Conservation (phyloP, 1,140 invertebrate species). For the Solenopsis invicta region DNA sequence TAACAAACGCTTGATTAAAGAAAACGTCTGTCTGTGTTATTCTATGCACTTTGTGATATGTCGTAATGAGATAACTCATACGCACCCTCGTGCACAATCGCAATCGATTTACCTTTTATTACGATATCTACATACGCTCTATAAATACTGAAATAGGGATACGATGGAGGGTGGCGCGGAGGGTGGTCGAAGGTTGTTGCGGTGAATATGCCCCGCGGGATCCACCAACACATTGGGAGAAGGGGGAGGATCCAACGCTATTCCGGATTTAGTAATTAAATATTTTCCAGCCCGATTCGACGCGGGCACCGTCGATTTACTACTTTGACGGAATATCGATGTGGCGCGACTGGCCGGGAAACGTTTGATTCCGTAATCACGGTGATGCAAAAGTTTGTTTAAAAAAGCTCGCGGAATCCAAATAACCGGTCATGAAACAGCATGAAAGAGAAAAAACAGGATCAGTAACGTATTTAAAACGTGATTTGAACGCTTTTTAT, state of each 20-base stretch:
- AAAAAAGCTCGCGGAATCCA: constrained; percentile 38
- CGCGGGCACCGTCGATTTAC: constrained; percentile 62
- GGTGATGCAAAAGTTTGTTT: constrained; percentile 30
- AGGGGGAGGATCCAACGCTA: constrained; percentile 76
- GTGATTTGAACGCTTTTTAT: constrained; percentile 11
- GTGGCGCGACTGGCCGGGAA: constrained; percentile 5
- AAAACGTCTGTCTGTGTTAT: constrained; percentile 19
- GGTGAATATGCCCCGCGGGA: constrained; percentile 79
- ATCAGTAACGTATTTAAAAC: constrained; percentile 11
- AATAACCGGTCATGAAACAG: constrained; percentile 25
- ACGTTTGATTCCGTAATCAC: constrained; percentile 56
- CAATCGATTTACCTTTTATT: constrained; percentile 62
- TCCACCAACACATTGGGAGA: constrained; percentile 50
- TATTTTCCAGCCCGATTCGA: constrained; percentile 70
- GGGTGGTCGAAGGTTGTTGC: constrained; percentile 71
- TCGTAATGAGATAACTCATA: constrained; percentile 42
- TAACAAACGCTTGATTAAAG: constrained; percentile 25
- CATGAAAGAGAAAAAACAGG: background rate
- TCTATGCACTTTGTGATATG: constrained; percentile 17
- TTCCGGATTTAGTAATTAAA: constrained; percentile 85
- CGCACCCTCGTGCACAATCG: constrained; percentile 47
- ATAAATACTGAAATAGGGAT: constrained; percentile 63
- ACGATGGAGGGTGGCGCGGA: constrained; percentile 12
- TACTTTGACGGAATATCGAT: constrained; percentile 55
- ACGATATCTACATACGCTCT: constrained; percentile 49